These are phyloP conservation scores for Delphinapterus leucas DNA, from an alignment of 2,113 vertebrate genomes.

Conservation along the genomic window DNA sequence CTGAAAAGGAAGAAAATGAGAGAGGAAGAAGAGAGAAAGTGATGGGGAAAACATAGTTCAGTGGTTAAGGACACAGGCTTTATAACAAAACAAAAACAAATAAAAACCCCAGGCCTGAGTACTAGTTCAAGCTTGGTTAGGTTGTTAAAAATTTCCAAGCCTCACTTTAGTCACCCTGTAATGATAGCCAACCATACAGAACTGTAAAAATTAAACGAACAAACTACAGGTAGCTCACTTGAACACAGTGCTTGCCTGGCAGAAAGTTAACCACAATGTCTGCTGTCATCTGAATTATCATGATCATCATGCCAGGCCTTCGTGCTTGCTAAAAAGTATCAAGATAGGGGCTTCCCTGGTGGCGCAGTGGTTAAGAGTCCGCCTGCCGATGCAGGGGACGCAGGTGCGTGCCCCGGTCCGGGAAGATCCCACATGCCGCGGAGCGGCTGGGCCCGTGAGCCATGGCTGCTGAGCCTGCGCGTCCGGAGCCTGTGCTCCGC, in stretches of 20 bases:
- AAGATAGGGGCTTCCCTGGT: too few species aligned
- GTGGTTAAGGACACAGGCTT: neutral
- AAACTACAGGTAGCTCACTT: neutral
- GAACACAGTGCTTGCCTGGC: neutral
- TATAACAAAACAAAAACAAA: neutral
- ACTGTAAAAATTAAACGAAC: neutral
- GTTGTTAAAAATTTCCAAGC: neutral
- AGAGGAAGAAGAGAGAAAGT: neutral
- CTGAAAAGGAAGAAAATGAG: neutral
- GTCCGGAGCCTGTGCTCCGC: fast-evolving
- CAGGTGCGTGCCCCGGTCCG: fast-evolving
- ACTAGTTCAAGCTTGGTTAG: neutral
- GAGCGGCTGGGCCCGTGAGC: too few species aligned
- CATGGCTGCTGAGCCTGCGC: too few species aligned
- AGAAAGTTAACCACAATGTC: neutral
- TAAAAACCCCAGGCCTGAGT: neutral
- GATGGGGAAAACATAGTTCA: neutral
- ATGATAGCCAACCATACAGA: neutral
- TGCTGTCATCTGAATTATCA: neutral
- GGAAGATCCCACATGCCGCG: too few species aligned
- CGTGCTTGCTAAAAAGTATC: neutral
- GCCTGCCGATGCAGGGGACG: too few species aligned
- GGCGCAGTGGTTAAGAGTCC: too few species aligned
- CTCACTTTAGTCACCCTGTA: neutral
- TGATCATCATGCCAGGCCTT: neutral